Conservation (phyloP, 2,888 invertebrate genomes). For the Lycophotia porphyrea region DNA sequence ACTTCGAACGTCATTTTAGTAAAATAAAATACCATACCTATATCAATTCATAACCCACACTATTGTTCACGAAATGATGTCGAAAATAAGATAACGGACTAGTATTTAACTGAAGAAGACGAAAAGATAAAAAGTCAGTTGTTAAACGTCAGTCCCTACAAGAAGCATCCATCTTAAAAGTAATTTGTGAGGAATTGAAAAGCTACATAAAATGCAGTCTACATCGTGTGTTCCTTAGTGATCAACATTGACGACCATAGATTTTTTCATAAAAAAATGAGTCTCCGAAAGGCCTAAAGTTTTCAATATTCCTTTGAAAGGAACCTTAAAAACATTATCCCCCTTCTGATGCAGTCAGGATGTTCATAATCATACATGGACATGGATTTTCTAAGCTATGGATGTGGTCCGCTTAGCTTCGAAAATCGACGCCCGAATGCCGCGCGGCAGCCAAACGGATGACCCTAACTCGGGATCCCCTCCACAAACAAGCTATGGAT, state of each 20-base stretch:
- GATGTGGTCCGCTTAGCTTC: conserved; percentile 9
- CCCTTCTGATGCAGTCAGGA: not conserved
- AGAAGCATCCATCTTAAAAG: not conserved
- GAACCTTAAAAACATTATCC: not conserved
- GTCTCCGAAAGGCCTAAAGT: not conserved
- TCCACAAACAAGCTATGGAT: conserved; percentile 3
- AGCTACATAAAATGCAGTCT: not conserved
- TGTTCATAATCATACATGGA: not conserved
- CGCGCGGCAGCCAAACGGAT: conserved; percentile 5
- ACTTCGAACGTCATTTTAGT: not conserved
- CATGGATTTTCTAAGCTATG: conserved; percentile 18
- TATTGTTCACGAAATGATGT: not conserved
- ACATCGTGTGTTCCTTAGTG: not conserved
- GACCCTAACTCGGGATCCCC: conserved; percentile 14
- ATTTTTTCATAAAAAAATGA: not conserved
- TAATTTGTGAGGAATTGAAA: not conserved
- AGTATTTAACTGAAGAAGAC: not conserved
- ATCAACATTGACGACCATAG: not conserved
- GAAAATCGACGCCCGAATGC: conserved; percentile 19
- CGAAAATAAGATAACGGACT: not conserved
- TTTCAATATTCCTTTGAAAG: not conserved
- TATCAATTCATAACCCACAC: not conserved
- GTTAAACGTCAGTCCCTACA: too few relatives aligned
- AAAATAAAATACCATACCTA: not conserved
- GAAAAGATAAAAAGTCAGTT: not conserved